Evolutionary conservation across 2,888 invertebrate genomes (phyloP), one percentile per base, ranked within the genome.

Genomic region (Lamellibrachia columna): DNA sequence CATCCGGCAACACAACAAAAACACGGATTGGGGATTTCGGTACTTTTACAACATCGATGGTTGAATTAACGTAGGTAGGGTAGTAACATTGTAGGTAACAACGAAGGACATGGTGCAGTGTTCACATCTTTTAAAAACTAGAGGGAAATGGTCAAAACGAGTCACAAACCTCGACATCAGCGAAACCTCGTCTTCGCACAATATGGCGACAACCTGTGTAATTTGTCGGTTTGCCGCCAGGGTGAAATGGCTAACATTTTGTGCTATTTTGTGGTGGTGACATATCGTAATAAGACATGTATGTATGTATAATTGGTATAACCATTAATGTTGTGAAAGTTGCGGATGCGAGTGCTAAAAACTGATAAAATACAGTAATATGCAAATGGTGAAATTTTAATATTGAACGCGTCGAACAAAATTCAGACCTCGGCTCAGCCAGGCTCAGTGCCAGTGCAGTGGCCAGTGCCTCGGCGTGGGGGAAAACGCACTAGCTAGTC

Each of bases 141-240:
- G 75, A 75, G 75, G 75, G 75, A 75, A 75, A 75, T 75, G 75
- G 22, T 75, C 75, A 75, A 75, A 75, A 75, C 75, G 75, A 75
- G 75, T 75, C 75, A 75, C 75, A 75, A 75, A 75, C 75, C 75
- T 75, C 75, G 75, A 75, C 75, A 75, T 75, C 75, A 75, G 75
- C 75, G 55, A 75, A 75, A 75, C 75, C 75, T 75, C 75, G 75
- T 75, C 75, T 75, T 75, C 75, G 75, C 75, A 75, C 75, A 75
- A 75, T 75, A 75, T 75, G 75, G 75, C 75, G 75, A 75, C 75
- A 75, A 22, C 22, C n/a, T 75, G 1, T 15, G 75, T 75, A 75
- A n/a, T 75, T 75, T 22, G 75, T 22, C 22, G 22, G 3, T 75
- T 75, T 75, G n/a, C 75, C 75, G 22, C 75, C 75, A 75, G 75